phyloP scores from a whole-genome alignment of 2,888 invertebrate genomes.

The Parnassius smintheus region DNA sequence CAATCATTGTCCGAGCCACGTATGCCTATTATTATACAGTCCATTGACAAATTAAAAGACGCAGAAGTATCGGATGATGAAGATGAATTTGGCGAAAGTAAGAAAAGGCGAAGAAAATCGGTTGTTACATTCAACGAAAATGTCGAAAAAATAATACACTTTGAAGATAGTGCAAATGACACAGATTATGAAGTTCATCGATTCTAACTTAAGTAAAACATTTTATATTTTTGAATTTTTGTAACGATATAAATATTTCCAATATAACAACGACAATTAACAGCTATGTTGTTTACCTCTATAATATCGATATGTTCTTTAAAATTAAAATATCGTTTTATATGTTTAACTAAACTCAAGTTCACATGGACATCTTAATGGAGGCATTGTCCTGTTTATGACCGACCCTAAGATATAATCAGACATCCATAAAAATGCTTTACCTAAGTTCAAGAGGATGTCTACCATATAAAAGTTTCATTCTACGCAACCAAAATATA shows the following conservation, averaged over 20 bases:
- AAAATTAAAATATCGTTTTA: conserved; percentile 27
- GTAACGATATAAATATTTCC: background rate
- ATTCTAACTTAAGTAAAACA: conserved; percentile 39
- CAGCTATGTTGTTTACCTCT: conserved; percentile 3
- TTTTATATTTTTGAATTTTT: conserved; percentile 1
- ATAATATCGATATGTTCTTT: conserved; percentile 17
- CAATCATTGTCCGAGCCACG: conserved; percentile 43
- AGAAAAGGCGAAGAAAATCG: conserved; percentile 61
- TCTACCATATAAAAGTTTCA: background rate
- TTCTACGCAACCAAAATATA: background rate
- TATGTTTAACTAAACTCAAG: conserved; percentile 34
- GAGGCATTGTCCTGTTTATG: conserved; percentile 59
- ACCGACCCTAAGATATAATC: conserved; percentile 52
- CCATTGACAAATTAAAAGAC: conserved; percentile 68
- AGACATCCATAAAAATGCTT: conserved; percentile 38
- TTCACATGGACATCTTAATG: conserved; percentile 33
- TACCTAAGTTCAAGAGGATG: conserved; percentile 33
- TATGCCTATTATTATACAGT: conserved; percentile 63
- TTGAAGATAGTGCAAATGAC: conserved; percentile 62
- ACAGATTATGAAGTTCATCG: conserved; percentile 53
- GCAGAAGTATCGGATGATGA: conserved; percentile 56
- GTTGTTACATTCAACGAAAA: conserved; percentile 80
- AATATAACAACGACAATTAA: background rate
- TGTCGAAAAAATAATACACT: conserved; percentile 75
- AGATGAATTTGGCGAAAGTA: conserved; percentile 68